phyloP scores from a whole-genome alignment of 2,113 vertebrate genomes.

The Seriola dumerili region DNA sequence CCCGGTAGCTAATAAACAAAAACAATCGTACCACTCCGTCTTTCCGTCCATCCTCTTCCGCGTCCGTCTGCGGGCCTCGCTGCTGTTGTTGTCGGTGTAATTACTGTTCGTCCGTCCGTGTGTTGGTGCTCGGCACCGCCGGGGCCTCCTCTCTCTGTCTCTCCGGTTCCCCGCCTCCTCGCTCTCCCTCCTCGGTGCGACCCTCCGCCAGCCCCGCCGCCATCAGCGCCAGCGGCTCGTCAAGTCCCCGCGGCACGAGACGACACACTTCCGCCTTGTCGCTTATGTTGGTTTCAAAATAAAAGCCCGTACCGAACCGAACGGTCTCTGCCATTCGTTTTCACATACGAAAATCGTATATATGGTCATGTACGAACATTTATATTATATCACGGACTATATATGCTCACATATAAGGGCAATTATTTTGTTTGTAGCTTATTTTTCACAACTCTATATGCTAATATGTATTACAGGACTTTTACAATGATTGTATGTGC shows the following conservation, averaged over 20 bases:
- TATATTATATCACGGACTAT: no score
- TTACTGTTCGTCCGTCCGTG: background rate
- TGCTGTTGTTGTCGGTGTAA: background rate
- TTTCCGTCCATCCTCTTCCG: background rate
- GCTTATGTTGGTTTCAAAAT: constrained; percentile 38
- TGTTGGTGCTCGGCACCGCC: constrained; percentile 55
- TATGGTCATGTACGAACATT: no score
- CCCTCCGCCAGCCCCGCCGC: constrained; percentile 76
- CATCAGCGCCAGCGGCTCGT: constrained; percentile 73
- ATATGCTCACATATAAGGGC: no score
- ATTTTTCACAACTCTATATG: no score
- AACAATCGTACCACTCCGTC: constrained; percentile 51
- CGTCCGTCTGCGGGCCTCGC: background rate
- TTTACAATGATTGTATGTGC: no score
- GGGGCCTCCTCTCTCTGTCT: constrained; percentile 47
- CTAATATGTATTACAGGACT: no score
- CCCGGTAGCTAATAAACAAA: constrained; percentile 27
- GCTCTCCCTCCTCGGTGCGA: constrained; percentile 67
- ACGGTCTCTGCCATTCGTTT: no score
- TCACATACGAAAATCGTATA: no score
- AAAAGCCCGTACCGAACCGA: constrained; percentile 26
- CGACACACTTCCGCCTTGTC: constrained; percentile 31
- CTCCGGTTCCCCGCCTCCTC: constrained; percentile 68
- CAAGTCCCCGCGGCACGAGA: constrained; percentile 8
- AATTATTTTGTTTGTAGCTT: no score